Evolutionary conservation across 1,140 invertebrate genomes (phyloP).

Genomic region (Sinonovacula constricta): DNA sequence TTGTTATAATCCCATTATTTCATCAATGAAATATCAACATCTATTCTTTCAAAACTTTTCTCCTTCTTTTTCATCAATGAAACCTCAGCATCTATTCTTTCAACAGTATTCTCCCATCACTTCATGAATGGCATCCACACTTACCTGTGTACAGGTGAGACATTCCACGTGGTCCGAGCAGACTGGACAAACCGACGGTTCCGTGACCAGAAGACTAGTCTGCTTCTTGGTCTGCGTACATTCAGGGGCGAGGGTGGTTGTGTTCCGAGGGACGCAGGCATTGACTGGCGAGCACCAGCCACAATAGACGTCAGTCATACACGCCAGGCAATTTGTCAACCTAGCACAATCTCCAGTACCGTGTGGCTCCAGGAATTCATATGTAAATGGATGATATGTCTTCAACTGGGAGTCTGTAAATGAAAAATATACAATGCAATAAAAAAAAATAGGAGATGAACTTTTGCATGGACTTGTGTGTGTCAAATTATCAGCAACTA

Average conservation of each 20-base stretch:
- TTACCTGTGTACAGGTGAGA: slow-evolving; percentile 65
- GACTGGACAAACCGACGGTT: slow-evolving; percentile 81
- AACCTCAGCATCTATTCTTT: no score
- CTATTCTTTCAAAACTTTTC: no score
- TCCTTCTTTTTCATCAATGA: no score
- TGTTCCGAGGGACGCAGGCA: slow-evolving; percentile 55
- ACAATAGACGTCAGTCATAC: slow-evolving; percentile 91
- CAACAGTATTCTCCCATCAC: no score
- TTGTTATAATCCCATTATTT: no score
- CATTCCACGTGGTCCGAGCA: slow-evolving; percentile 83
- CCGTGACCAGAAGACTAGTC: slow-evolving; percentile 28
- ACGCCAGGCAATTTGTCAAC: slow-evolving; percentile 91
- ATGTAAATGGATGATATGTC: slow-evolving; percentile 33
- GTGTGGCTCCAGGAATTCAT: slow-evolving; percentile 91
- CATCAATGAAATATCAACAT: no score
- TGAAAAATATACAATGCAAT: no score
- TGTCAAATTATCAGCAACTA: background rate
- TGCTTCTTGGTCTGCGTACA: slow-evolving; percentile 23
- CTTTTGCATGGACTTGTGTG: background rate
- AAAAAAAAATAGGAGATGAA: background rate
- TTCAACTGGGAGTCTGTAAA: background rate
- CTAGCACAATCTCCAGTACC: slow-evolving; percentile 82
- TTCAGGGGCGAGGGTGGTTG: background rate
- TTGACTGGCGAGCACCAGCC: slow-evolving; percentile 88
- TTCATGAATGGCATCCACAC: slow-evolving; percentile 2